These are phyloP conservation scores for Daphoenositta chrysoptera DNA, from an alignment of 2,113 vertebrate species.

Conservation along the genomic window DNA sequence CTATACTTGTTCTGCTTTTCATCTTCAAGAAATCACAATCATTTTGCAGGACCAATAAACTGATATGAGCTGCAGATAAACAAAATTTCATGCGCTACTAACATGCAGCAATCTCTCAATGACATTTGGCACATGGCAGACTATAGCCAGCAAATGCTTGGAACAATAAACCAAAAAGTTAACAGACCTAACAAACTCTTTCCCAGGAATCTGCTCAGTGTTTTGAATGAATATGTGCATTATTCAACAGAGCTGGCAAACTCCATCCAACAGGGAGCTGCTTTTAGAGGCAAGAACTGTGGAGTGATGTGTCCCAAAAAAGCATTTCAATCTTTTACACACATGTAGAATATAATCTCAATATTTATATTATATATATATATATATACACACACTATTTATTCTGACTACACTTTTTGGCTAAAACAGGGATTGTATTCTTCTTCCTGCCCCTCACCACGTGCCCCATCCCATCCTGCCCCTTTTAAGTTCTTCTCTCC, in stretches of 20 bases:
- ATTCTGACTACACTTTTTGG: neutral
- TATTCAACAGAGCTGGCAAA: neutral
- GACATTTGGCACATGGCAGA: neutral
- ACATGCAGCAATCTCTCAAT: neutral
- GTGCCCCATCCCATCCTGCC: too few species aligned
- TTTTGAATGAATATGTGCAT: neutral
- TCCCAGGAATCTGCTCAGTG: neutral
- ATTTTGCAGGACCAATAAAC: neutral
- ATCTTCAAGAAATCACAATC: neutral
- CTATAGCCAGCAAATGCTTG: neutral
- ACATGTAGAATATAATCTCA: neutral
- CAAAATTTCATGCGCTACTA: neutral
- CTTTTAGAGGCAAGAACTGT: neutral
- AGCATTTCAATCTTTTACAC: neutral
- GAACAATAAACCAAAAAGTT: neutral
- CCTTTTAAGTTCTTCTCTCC: neutral
- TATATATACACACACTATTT: neutral
- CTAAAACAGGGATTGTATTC: neutral
- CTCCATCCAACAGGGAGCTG: neutral
- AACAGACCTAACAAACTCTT: neutral
- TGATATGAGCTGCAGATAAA: neutral
- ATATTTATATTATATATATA: neutral
- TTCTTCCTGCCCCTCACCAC: neutral
- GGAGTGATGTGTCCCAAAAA: neutral
- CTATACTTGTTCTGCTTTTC: neutral